phyloP scores from a whole-genome alignment of 2,797 vertebrate species.

The Limnodromus scolopaceus region DNA sequence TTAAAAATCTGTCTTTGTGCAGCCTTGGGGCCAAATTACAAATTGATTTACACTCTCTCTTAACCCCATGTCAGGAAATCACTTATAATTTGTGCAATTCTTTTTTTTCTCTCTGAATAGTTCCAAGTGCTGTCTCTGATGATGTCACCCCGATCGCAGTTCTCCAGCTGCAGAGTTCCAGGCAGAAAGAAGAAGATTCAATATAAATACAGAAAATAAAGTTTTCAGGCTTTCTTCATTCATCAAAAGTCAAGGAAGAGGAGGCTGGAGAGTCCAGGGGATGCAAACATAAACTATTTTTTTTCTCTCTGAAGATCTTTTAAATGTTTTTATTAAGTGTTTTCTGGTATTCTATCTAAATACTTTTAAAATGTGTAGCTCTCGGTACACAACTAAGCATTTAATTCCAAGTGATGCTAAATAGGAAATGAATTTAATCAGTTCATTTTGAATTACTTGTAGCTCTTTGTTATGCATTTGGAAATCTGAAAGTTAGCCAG shows the following conservation, averaged over 20 bases:
- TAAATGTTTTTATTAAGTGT: neutral
- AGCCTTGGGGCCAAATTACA: neutral
- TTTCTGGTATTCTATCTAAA: neutral
- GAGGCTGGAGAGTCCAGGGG: neutral
- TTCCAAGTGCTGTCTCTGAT: neutral
- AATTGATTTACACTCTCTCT: conserved; percentile 25
- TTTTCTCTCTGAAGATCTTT: neutral
- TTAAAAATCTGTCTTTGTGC: conserved; percentile 1
- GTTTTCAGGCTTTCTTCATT: neutral
- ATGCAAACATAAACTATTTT: neutral
- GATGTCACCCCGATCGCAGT: neutral
- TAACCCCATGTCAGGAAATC: neutral
- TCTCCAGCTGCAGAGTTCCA: neutral
- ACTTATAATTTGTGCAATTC: neutral
- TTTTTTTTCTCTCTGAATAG: neutral
- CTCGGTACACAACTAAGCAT: neutral
- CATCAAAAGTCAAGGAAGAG: neutral
- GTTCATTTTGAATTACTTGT: neutral
- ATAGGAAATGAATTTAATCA: neutral
- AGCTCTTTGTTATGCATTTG: neutral
- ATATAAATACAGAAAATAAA: neutral
- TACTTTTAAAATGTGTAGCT: neutral
- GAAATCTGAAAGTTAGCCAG: conserved; percentile 30
- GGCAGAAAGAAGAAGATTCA: neutral
- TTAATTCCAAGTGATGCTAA: neutral